Percentiles rank a stretch among this genome's conserved stretches.
phyloP scores from a whole-genome alignment of 2,888 invertebrate genomes.

The Trachelus troglodyta region DNA sequence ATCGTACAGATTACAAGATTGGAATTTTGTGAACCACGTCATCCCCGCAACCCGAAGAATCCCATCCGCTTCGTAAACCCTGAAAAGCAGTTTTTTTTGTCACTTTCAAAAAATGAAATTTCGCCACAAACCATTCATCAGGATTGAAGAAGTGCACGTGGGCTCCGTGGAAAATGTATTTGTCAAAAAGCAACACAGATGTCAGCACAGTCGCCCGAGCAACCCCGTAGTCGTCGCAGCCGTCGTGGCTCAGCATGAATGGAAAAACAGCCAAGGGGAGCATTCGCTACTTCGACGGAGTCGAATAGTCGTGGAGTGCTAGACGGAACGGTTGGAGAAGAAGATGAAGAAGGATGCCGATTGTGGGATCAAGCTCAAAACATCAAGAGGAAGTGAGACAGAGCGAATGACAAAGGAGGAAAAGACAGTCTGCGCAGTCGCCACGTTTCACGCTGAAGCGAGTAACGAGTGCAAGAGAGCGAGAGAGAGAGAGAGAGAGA shows the following conservation, averaged over 20 bases:
- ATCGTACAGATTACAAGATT: not conserved
- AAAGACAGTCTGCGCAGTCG: constrained; percentile 7
- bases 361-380: constrained; percentile 21
- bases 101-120: too few species aligned
- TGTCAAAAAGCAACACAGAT: not conserved
- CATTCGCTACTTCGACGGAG: not conserved
- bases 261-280: not conserved
- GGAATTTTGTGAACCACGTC: too few species aligned
- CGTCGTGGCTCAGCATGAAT: not conserved
- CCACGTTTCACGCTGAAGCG: constrained; percentile 4
- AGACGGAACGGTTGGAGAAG: constrained; percentile 31
- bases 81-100: too few species aligned
- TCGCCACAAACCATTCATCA: too few species aligned
- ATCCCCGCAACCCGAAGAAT: not conserved
- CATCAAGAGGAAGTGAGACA: constrained; percentile 12
- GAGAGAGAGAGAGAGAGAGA: constrained; percentile 1
- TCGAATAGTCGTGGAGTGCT: not conserved
- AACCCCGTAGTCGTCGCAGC: not conserved
- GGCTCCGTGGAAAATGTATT: not conserved
- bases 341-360: constrained; percentile 15
- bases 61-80: not conserved
- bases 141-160: not conserved
- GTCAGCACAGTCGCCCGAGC: not conserved
- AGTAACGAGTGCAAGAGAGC: constrained; percentile 8
- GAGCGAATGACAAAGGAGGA: constrained; percentile 17